Evolutionary conservation across 2,797 vertebrate genomes (phyloP), one percentile per base, ranked within the genome.

Genomic region (Melanogrammus aeglefinus): DNA sequence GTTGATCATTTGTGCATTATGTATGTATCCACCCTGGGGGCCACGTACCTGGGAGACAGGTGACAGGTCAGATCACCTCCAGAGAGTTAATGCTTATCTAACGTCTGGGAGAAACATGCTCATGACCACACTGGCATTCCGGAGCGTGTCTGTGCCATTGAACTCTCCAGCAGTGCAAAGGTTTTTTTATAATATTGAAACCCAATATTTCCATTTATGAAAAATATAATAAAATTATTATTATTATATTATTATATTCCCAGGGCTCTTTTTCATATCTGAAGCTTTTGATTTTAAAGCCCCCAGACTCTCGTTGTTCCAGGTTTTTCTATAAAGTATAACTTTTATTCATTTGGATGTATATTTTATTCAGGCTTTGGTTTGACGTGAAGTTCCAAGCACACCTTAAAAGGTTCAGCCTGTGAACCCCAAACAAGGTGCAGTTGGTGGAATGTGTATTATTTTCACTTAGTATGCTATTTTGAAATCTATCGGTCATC

Each of bases 11-110:
- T 86, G 83, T 84, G 85, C 84, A 81, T 90, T 84, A 86, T 84
- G 80, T 82, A 38, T 41, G n/a, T 6, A 87, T 84, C 44, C 82
- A 51, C 79, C 82, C 79, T 18, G 80, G 82, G 81, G 84, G 81
- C 78, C 74, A 72, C 81, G 72, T 72, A 86, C 87, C 85, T 87
- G 76, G 84, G 80, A 84, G 80, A 79, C 31, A 70, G 82, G 78
- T 79, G 18, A 75, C 81, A 81, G 73, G 83, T 91, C 86, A 86
- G 87, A 91, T 87, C 87, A 89, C 85, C 89, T 77, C 86, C 83
- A 88, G 88, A 85, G 88, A 89, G 86, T 90, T 88, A 2, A 24
- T 88, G 90, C 89, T 92, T 91, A 92, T 93, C 90, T 89, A 82
- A 89, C 77, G 92, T 93, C 91, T 93, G 84, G 84, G 63, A 27